Evolutionary conservation across 1,140 invertebrate genomes (phyloP), one percentile per base, ranked within the genome.

Genomic region (Himalopsyche phryganea): DNA sequence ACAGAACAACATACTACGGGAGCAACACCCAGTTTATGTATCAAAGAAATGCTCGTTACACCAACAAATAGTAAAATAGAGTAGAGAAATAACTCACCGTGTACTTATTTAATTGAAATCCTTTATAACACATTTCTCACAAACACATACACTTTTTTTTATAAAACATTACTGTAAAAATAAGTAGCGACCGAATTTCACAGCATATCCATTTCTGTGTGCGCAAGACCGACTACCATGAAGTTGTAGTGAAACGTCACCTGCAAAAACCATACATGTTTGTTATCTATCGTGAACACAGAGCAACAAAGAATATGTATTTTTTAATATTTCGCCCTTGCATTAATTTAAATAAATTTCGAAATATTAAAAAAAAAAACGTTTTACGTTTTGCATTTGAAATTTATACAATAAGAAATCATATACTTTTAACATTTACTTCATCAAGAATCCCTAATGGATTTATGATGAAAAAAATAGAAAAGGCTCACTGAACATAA

Each of bases 81-180:
- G 18, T 6, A 6, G 2, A 19, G 18, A 45, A 17, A 6, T 45
- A 6, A 40, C 42, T 45, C 18, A 45, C 42, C 42, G 5, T 15
- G 10, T 17, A 45, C 18, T 17, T 15, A n/a, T 17, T 4, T 15
- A 19, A 15, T 10, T n/a, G 9, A 49, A 50, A 57, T 57, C 54
- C 54, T 38, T 49, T 33, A 35, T 42, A 57, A 57, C 54, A 57
- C 54, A 57, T 57, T 50, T 57, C n/a, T 57, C 52, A 50, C 47
- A 42, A 41, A 40, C 28, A 57, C 13, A 33, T 47, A 49, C 36
- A 14, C 54, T 49, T 42, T 49, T 57, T n/a, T n/a, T 57, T 23
- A 48, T 20, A 42, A 41, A 2, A 47, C 40, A 47, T 13, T 42
- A 49, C 47, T 42, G 36, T 17, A 20, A 20, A 42, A 57, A 23